phyloP scores from a whole-genome alignment of 2,888 invertebrate genomes.

The Poecilus cupreus region DNA sequence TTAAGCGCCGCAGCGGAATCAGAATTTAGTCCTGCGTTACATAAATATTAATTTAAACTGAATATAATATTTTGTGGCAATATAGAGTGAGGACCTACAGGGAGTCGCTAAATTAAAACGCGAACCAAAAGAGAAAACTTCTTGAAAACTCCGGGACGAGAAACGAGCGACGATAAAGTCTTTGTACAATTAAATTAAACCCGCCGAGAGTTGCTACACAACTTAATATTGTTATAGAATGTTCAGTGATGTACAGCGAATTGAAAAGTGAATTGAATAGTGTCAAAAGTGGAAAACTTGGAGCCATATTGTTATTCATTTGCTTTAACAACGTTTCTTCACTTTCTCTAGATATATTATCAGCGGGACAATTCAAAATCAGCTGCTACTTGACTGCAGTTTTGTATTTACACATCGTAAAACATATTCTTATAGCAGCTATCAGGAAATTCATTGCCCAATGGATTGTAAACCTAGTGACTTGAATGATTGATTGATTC shows the following conservation, averaged over 20 bases:
- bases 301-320: not conserved
- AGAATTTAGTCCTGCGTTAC: too few relatives aligned
- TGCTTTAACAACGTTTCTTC: too few relatives aligned
- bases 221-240: slow-evolving; percentile 15
- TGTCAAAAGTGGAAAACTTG: not conserved
- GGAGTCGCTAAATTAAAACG: not conserved
- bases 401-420: too few relatives aligned
- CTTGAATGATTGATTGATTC: slow-evolving; percentile 7
- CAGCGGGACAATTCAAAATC: too few relatives aligned
- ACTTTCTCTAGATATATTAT: too few relatives aligned
- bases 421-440: not conserved
- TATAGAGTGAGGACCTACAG: not conserved
- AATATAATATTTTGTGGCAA: not conserved
- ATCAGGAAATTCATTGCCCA: not conserved
- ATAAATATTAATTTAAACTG: too few relatives aligned
- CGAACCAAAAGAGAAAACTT: not conserved
- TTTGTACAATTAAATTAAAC: slow-evolving; percentile 3
- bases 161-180: not conserved
- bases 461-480: not conserved
- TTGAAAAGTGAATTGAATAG: not conserved
- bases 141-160: not conserved
- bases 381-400: too few relatives aligned
- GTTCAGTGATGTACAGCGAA: not conserved
- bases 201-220: slow-evolving; percentile 4
- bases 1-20: too few relatives aligned